phyloP scores from a whole-genome alignment of 2,888 invertebrate genomes.

The Agriopis leucophaearia region DNA sequence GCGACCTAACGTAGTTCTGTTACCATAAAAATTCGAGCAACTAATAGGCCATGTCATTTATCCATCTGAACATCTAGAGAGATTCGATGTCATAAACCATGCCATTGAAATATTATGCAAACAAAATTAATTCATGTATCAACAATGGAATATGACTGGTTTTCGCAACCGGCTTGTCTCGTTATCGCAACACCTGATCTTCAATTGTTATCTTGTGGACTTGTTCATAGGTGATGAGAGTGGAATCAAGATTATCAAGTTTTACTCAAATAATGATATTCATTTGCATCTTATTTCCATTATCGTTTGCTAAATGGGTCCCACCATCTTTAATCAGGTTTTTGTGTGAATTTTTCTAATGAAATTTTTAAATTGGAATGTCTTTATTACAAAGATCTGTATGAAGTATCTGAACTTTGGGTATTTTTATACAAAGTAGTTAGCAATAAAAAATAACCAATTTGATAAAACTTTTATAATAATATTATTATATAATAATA shows the following conservation, averaged over 20 bases:
- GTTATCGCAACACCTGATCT: slow-evolving; percentile 62
- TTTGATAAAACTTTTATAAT: no score
- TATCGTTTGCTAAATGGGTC: slow-evolving; percentile 43
- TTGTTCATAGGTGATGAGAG: slow-evolving; percentile 80
- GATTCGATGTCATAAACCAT: neutral
- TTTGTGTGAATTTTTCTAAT: neutral
- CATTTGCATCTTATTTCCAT: slow-evolving; percentile 68
- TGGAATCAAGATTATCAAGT: slow-evolving; percentile 73
- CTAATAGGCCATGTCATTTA: neutral
- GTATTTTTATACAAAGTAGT: no score
- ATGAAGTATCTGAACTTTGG: no score
- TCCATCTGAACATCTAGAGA: no score
- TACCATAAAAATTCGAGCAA: neutral
- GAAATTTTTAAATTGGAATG: neutral
- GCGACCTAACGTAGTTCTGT: slow-evolving; percentile 41
- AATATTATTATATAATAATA: no score
- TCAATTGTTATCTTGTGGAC: slow-evolving; percentile 69
- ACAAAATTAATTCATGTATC: slow-evolving; percentile 16
- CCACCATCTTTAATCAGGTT: slow-evolving; percentile 37
- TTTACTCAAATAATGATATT: slow-evolving; percentile 63
- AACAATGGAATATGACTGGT: slow-evolving; percentile 33
- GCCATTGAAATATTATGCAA: slow-evolving; percentile 30
- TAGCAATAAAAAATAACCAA: no score
- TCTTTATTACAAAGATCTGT: no score
- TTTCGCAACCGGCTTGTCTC: slow-evolving; percentile 43